Base-by-base conservation (phyloP, 2,113 vertebrate genomes). In the Paradisaea rubra region DNA sequence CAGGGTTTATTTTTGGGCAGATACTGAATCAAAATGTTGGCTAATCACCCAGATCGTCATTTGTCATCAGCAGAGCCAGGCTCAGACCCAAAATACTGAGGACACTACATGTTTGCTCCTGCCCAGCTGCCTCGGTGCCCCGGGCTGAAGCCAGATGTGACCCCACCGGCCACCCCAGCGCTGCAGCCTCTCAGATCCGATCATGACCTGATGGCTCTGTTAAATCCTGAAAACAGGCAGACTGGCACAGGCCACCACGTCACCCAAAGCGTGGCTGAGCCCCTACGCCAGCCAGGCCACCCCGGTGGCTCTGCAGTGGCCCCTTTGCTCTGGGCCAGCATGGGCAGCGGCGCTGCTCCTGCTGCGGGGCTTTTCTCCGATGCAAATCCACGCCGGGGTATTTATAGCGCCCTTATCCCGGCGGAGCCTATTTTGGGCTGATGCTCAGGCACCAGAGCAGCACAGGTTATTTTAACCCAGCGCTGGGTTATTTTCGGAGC, bases 101-200 rank as follows among this genome's bases (percentile, higher is more conserved):
- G 47, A n/a, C 25, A 3, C 22, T 28, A 56, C 44, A 14, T 11
- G 33, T 47, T 18, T 39, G 54, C 21, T 2, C 13, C 14, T 54
- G 7, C 30, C 57, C 59, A 13, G 31, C 47, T 31, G 37, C 77
- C 56, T 61, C 1, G 0, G 9, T 30, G 31, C 50, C 45, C 61
- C 14, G 45, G 6, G 60, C 60, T 12, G 0, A 28, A 61, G 45
- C 15, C 81, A 63, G 28, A 14, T 13, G 3, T 5, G 7, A 69
- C 69, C 13, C 76, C 50, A 9, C 27, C 0, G 0, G 37, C 35
- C 61, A 13, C 52, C 23, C 53, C 19, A 28, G 41, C 0, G 0
- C n/a, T 18, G 6, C 0, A 0, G 30, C 33, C 5, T 0, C 70
- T 56, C 10, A 0, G 39, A 13, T 4, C 64, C 0, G 0, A 1